Evolutionary conservation across 92 coral and sea anemone genomes (phyloP).

Genomic region (Epizoanthus ramosus): DNA sequence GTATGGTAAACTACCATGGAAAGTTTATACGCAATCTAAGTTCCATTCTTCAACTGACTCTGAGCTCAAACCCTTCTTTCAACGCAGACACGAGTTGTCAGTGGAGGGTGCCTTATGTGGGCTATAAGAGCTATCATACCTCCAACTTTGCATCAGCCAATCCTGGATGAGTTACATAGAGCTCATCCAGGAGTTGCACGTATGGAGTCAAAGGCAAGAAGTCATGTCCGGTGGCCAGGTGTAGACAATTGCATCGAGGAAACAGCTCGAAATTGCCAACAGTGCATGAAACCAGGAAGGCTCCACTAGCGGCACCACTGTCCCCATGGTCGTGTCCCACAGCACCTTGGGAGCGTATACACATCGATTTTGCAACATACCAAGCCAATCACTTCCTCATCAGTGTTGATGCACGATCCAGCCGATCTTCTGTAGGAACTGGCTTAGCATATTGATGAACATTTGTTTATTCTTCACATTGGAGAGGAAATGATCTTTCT

Average conservation of each 20-base stretch:
- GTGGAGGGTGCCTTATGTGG: slow-evolving; percentile 51
- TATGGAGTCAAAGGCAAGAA: slow-evolving; percentile 52
- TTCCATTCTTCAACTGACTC: slow-evolving; percentile 52
- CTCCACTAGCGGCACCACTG: slow-evolving; percentile 43
- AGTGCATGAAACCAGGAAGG: slow-evolving; percentile 37
- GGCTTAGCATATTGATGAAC: too few species aligned
- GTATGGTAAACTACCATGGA: slow-evolving; percentile 59
- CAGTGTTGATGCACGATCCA: slow-evolving; percentile 50
- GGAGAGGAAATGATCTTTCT: too few species aligned
- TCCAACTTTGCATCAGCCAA: slow-evolving; percentile 22
- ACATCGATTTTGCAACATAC: slow-evolving; percentile 42
- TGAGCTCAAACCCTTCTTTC: slow-evolving; percentile 41
- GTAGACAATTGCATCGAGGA: slow-evolving; percentile 43
- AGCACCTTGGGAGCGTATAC: slow-evolving; percentile 34
- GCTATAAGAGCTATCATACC: slow-evolving; percentile 43
- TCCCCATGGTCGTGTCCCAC: slow-evolving; percentile 46
- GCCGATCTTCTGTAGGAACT: too few species aligned
- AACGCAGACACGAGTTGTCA: slow-evolving; percentile 33
- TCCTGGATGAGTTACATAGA: slow-evolving; percentile 43
- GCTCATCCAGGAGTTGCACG: slow-evolving; percentile 59
- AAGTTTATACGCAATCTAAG: slow-evolving; percentile 59
- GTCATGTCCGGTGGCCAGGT: slow-evolving; percentile 55
- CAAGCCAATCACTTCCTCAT: slow-evolving; percentile 46
- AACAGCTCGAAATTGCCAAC: slow-evolving; percentile 35
- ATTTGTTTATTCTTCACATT: too few species aligned